phyloP scores from a whole-genome alignment of 2,113 vertebrate species.

The Neoarius graeffei region DNA sequence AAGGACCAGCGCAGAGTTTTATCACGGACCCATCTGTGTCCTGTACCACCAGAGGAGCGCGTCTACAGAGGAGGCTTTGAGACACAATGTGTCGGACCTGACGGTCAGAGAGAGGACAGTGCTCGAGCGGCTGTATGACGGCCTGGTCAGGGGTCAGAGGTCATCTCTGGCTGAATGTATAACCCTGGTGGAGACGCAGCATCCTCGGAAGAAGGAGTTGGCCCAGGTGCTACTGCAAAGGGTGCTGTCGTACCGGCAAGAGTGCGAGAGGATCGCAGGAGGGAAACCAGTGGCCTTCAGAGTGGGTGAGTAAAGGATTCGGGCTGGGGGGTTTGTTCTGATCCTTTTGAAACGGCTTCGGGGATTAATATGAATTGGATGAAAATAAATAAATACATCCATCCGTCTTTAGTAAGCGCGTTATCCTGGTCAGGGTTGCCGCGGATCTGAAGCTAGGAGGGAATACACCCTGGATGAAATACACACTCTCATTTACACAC shows the following conservation, averaged over 20 bases:
- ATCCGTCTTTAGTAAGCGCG: neutral
- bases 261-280: slow-evolving; percentile 81
- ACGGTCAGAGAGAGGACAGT: slow-evolving; percentile 81
- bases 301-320: slow-evolving; percentile 80
- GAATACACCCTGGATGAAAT: neutral
- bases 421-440: neutral
- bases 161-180: slow-evolving; percentile 92
- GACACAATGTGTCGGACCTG: slow-evolving; percentile 68
- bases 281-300: slow-evolving; percentile 91
- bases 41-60: slow-evolving; percentile 52
- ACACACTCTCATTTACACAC: neutral
- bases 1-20: slow-evolving; percentile 31
- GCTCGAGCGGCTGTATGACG: slow-evolving; percentile 79
- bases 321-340: no score
- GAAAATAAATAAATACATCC: neutral
- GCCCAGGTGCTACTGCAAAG: slow-evolving; percentile 92
- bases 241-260: slow-evolving; percentile 81
- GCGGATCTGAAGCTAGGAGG: neutral
- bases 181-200: slow-evolving; percentile 91
- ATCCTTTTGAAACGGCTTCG: no score
- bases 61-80: slow-evolving; percentile 63
- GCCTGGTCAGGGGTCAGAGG: slow-evolving; percentile 83
- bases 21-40: neutral
- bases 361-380: neutral
- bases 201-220: slow-evolving; percentile 86